Evolutionary conservation across 2,888 invertebrate species (phyloP).

Genomic region (Thereva unica): DNA sequence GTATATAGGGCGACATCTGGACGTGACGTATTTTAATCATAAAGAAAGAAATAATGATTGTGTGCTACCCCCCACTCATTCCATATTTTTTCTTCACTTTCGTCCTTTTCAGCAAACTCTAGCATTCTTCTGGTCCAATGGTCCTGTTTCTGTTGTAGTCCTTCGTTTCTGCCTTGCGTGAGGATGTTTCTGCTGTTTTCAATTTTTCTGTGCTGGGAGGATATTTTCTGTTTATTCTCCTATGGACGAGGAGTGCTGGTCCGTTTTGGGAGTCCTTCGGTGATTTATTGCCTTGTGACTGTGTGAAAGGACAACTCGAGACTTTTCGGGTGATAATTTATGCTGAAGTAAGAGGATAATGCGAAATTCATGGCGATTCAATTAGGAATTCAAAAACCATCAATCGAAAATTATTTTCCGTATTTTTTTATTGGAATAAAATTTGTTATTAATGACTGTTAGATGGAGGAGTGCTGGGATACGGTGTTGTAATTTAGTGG

Average conservation of each 20-base stretch:
- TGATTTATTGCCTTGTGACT: conserved; percentile 31
- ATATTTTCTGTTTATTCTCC: conserved; percentile 18
- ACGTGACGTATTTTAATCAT: conserved; percentile 48
- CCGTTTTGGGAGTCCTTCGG: not conserved
- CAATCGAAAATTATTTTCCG: conserved; percentile 20
- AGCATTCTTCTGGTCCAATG: conserved; percentile 1
- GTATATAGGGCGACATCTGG: conserved; percentile 48
- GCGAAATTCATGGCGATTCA: conserved; percentile 31
- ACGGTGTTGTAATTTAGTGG: too few relatives aligned
- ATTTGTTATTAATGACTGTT: not conserved
- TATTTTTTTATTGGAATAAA: conserved; percentile 22
- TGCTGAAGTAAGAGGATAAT: conserved; percentile 36
- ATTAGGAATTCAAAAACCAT: conserved; percentile 25
- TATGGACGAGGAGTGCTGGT: conserved; percentile 10
- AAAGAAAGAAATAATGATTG: conserved; percentile 48
- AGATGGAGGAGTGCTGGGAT: too few relatives aligned
- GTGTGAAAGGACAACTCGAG: conserved; percentile 27
- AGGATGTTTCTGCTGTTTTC: conserved; percentile 24
- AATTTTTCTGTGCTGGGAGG: conserved; percentile 13
- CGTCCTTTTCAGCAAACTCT: not conserved
- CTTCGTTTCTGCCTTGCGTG: conserved; percentile 7
- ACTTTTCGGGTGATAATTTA: conserved; percentile 32
- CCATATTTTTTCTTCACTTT: not conserved
- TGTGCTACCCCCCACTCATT: conserved; percentile 28
- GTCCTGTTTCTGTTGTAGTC: conserved; percentile 12